phyloP scores from a whole-genome alignment of 2,113 vertebrate species.

The Tachuris rubrigastra region DNA sequence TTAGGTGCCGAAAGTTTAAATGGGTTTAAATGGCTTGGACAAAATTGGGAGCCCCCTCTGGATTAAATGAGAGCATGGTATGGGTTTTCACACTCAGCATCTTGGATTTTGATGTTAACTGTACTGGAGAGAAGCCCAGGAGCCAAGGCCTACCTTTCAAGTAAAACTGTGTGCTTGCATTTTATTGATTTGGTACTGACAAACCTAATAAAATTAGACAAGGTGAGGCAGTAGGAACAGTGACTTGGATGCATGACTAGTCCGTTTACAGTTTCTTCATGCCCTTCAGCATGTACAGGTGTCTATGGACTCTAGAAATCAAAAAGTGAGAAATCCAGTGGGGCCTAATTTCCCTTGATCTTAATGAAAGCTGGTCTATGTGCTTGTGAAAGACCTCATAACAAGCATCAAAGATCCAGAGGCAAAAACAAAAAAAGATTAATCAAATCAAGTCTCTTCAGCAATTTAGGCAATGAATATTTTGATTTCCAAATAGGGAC shows the following conservation, averaged over 20 bases:
- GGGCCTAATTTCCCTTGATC: background rate
- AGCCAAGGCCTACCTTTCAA: background rate
- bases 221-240: background rate
- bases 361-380: background rate
- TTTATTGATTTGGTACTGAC: background rate
- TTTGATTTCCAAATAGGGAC: background rate
- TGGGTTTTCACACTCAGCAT: background rate
- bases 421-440: background rate
- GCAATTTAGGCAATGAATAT: background rate
- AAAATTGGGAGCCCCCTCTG: background rate
- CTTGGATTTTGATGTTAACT: background rate
- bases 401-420: background rate
- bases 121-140: background rate
- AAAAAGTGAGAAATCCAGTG: background rate
- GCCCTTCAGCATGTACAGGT: background rate
- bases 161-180: background rate
- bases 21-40: background rate
- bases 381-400: background rate
- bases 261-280: background rate
- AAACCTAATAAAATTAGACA: background rate
- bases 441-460: background rate
- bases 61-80: background rate
- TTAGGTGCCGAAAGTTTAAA: background rate
- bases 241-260: background rate
- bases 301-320: background rate